Evolutionary conservation across 2,888 invertebrate genomes (phyloP).

Genomic region (Dryobotodes eremita): DNA sequence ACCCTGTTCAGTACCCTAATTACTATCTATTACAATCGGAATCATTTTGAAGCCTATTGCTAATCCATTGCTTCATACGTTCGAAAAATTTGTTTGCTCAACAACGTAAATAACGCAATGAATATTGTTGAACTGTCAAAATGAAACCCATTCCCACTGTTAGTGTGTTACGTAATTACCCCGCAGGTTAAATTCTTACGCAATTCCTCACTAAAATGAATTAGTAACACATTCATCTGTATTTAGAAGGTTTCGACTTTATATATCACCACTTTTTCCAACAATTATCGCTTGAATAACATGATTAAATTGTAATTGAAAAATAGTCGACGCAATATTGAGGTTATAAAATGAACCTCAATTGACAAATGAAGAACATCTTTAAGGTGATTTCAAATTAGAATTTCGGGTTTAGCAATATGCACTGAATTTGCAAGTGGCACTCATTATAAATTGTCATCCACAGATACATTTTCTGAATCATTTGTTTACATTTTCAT

Average conservation of each 20-base stretch:
- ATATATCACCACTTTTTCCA: not conserved
- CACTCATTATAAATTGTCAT: not conserved
- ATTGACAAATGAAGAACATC: not conserved
- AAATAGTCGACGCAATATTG: not conserved
- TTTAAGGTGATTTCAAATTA: not conserved
- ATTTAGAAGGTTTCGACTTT: not conserved
- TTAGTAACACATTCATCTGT: not conserved
- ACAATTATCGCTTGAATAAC: not conserved
- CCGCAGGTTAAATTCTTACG: not conserved
- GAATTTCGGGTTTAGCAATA: not conserved
- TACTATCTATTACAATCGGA: too few species aligned
- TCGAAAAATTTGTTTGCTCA: too few species aligned
- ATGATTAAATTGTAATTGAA: not conserved
- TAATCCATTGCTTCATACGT: too few species aligned
- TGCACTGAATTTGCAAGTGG: not conserved
- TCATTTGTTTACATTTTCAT: not conserved
- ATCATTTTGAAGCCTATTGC: too few species aligned
- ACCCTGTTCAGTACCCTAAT: too few species aligned
- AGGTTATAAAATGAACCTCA: not conserved
- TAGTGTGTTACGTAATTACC: too few species aligned
- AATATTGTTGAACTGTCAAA: too few species aligned
- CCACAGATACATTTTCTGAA: not conserved
- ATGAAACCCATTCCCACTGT: too few species aligned
- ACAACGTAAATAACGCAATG: too few species aligned
- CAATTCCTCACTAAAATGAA: not conserved